These are phyloP conservation scores for Haliclona indistincta DNA, from an alignment of 37 sponge, comb jelly and placozoan genomes.

Conservation along the genomic window DNA sequence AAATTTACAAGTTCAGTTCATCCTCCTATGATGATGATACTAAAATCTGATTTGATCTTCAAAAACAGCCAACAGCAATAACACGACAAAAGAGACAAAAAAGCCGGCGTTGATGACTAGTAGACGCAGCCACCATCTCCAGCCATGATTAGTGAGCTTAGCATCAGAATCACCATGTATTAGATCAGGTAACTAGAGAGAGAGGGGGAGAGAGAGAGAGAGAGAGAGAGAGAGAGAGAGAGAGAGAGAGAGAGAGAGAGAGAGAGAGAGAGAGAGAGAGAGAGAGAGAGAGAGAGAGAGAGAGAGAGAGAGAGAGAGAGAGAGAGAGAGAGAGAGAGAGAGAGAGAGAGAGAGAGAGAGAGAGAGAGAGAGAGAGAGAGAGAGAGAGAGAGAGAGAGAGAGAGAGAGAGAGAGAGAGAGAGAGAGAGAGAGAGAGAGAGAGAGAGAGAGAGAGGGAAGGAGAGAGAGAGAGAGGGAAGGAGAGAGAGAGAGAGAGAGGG, in stretches of 20 bases:
- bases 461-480: slow-evolving; percentile 9
- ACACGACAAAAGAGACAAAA: slow-evolving; percentile 32
- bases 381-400: slow-evolving; percentile 7
- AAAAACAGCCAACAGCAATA: slow-evolving; percentile 57
- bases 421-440: slow-evolving; percentile 13
- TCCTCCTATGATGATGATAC: no score
- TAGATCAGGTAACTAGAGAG: no score
- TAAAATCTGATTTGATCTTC: no score
- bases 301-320: slow-evolving; percentile 11
- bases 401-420: slow-evolving; percentile 12
- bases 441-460: slow-evolving; percentile 10
- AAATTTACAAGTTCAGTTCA: no score
- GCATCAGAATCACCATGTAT: no score
- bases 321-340: slow-evolving; percentile 17
- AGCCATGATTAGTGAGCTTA: no score
- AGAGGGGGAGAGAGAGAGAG: no score
- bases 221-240: no score
- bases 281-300: slow-evolving; percentile 6
- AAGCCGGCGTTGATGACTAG: no score
- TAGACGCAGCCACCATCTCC: no score
- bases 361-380: slow-evolving; percentile 14
- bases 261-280: no score
- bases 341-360: slow-evolving; percentile 12
- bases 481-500: background rate
- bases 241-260: no score